phyloP scores from a whole-genome alignment of 1,140 invertebrate species.

The Maniola jurtina region DNA sequence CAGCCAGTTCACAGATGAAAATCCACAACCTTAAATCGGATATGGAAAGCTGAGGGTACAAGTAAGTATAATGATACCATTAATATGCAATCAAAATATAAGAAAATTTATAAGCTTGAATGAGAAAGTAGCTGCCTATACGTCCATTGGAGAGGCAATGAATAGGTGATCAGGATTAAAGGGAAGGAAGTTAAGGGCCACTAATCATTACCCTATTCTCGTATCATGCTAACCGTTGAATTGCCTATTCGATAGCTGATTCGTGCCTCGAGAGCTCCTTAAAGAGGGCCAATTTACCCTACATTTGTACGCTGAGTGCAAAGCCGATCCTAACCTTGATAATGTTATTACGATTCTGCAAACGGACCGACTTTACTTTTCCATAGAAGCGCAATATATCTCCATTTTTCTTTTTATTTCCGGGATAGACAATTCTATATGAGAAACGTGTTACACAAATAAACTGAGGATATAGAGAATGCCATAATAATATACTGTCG shows the following conservation, averaged over 20 bases:
- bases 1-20: no score
- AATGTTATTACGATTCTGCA: conserved; percentile 16
- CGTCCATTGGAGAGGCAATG: conserved; percentile 1
- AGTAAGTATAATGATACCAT: no score
- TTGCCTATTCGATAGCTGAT: conserved; percentile 23
- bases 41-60: no score
- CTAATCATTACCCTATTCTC: conserved; percentile 22
- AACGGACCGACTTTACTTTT: background rate
- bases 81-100: background rate
- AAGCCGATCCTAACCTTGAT: conserved; percentile 17
- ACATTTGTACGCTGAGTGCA: conserved; percentile 21
- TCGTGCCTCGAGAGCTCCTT: conserved; percentile 11
- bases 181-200: conserved; percentile 13
- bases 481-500: no score
- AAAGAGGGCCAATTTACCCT: conserved; percentile 21
- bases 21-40: no score
- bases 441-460: no score
- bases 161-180: conserved; percentile 16
- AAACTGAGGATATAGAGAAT: no score
- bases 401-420: no score
- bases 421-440: no score
- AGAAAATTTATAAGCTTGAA: background rate
- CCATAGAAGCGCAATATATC: background rate
- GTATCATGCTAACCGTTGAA: conserved; percentile 25
- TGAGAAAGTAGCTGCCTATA: background rate